Conservation (phyloP, 2,797 vertebrate species). For the Periophthalmus magnuspinnatus region DNA sequence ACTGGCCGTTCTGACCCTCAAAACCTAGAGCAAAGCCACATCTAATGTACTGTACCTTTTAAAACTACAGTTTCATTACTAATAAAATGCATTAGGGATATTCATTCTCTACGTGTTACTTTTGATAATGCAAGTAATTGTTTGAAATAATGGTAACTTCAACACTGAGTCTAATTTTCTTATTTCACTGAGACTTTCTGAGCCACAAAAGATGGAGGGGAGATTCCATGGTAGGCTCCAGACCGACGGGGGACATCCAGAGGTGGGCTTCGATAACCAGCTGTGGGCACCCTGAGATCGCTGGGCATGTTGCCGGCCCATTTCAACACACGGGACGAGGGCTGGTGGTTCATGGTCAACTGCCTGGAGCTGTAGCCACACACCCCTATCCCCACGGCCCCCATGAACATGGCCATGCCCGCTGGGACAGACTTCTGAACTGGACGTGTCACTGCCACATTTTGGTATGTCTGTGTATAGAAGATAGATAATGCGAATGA, state of each 20-base stretch:
- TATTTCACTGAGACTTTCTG: constrained; percentile 54
- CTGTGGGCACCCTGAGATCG: constrained; percentile 39
- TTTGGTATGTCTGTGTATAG: constrained; percentile 71
- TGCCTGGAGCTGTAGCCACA: constrained; percentile 77
- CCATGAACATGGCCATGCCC: constrained; percentile 69
- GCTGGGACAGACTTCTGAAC: constrained; percentile 51
- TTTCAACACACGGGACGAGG: constrained; percentile 70
- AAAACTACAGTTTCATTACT: no score
- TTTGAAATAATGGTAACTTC: no score
- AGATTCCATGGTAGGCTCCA: constrained; percentile 51
- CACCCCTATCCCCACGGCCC: constrained; percentile 74
- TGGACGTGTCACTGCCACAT: constrained; percentile 40
- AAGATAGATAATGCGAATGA: constrained; percentile 10
- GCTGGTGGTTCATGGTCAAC: constrained; percentile 72
- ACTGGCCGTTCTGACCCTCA: no score
- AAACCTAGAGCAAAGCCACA: no score
- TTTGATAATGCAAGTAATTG: no score
- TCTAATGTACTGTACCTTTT: no score
- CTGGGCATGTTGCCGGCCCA: constrained; percentile 57
- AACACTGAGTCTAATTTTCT: constrained; percentile 1
- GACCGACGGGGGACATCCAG: constrained; percentile 40
- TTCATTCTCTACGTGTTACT: no score
- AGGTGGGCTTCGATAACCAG: constrained; percentile 33
- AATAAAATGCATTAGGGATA: no score
- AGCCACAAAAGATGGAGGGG: constrained; percentile 55